A percentile compares a stretch with the other conserved stretches of the same genome.
Conservation (phyloP, 2,888 invertebrate genomes). For the Acronicta leporina region DNA sequence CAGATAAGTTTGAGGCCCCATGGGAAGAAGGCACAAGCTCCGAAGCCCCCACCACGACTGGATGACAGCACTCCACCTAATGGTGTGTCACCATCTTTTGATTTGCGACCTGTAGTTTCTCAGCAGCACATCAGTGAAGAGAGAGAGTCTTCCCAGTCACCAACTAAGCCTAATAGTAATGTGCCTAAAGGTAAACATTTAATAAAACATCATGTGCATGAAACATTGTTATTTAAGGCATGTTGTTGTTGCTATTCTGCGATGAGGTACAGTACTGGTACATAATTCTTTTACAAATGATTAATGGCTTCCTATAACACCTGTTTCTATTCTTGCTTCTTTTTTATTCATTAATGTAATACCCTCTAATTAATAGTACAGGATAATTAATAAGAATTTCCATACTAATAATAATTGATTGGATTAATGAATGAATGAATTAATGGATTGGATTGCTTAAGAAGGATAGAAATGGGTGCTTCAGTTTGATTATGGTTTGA, state of each 20-base stretch:
- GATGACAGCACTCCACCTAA: slow-evolving; percentile 83
- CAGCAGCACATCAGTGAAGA: slow-evolving; percentile 84
- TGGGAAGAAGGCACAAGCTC: slow-evolving; percentile 79
- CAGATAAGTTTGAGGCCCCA: slow-evolving; percentile 78
- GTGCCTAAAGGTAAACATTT: slow-evolving; percentile 66
- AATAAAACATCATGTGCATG: slow-evolving; percentile 27
- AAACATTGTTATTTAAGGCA: slow-evolving; percentile 17
- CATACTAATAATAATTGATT: too few species aligned
- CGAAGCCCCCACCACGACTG: slow-evolving; percentile 81
- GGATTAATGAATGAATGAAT: too few species aligned
- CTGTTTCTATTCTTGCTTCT: neutral
- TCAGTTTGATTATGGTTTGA: too few species aligned
- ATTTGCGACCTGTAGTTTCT: slow-evolving; percentile 83
- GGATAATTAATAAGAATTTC: too few species aligned
- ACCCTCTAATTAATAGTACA: too few species aligned
- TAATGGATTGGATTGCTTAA: too few species aligned
- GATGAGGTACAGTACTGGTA: neutral
- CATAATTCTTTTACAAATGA: too few species aligned
- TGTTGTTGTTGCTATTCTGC: neutral
- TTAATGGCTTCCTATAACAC: too few species aligned
- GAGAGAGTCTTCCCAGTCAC: slow-evolving; percentile 71
- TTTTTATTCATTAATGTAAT: neutral
- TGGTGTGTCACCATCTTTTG: slow-evolving; percentile 85
- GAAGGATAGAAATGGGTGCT: too few species aligned
- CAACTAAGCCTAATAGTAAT: slow-evolving; percentile 69